Percentiles rank a stretch among this genome's conserved stretches.
These are phyloP conservation scores for Caenorhabditis inopinata DNA, from an alignment of 1,140 invertebrate genomes.

Conservation along the genomic window DNA sequence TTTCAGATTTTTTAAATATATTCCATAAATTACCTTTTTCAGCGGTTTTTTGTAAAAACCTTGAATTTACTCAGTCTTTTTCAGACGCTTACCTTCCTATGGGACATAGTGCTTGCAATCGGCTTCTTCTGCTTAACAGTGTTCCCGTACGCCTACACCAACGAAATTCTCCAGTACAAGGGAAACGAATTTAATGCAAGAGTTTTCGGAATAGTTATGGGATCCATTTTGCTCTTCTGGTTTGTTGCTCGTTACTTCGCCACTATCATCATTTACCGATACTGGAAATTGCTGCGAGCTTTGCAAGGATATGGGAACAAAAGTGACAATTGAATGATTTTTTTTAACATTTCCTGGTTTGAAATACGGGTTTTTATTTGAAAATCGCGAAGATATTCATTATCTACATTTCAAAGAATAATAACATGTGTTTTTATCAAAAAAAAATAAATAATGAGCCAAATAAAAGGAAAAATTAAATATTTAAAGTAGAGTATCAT, in stretches of 20 bases:
- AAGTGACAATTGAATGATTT: neutral
- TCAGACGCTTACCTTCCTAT: slow-evolving; percentile 26
- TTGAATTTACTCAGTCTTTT: neutral
- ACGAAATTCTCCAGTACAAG: slow-evolving; percentile 28
- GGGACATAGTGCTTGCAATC: slow-evolving; percentile 11
- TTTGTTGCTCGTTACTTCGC: slow-evolving; percentile 18
- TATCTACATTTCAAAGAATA: too few relatives aligned
- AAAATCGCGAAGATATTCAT: too few relatives aligned
- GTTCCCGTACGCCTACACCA: slow-evolving; percentile 7
- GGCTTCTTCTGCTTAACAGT: slow-evolving; percentile 38
- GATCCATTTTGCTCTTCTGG: slow-evolving; percentile 23
- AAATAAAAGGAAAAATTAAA: too few relatives aligned
- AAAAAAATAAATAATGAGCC: too few relatives aligned
- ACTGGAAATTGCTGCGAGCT: slow-evolving; percentile 35
- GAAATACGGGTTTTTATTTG: neutral
- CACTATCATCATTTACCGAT: slow-evolving; percentile 34
- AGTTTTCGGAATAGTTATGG: slow-evolving; percentile 25
- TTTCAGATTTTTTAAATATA: neutral
- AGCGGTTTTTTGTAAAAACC: too few relatives aligned
- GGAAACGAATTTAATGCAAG: slow-evolving; percentile 34
- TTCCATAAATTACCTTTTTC: neutral
- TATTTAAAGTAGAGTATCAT: too few relatives aligned
- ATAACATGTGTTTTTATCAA: too few relatives aligned
- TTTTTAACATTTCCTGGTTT: neutral
- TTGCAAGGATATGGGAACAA: neutral